Evolutionary conservation across 92 coral and sea anemone species (phyloP).

Genomic region (Actinostola sp.): DNA sequence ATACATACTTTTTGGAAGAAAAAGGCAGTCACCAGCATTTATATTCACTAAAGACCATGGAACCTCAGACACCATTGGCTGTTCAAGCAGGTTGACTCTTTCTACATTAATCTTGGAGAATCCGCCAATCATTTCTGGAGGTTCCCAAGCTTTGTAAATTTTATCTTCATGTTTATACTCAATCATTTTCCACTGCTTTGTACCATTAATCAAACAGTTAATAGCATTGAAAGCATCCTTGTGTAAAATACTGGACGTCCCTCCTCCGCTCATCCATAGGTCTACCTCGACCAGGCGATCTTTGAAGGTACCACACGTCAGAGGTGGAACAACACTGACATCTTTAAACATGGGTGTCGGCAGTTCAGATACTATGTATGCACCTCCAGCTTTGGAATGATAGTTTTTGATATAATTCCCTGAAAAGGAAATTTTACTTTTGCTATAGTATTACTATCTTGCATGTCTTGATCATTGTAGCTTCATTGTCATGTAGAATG

Average conservation of each 20-base stretch:
- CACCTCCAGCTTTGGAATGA: slow-evolving; percentile 42
- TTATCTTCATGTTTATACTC: slow-evolving; percentile 85
- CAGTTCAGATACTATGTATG: slow-evolving; percentile 87
- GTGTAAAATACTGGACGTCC: slow-evolving; percentile 80
- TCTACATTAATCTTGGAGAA: slow-evolving; percentile 74
- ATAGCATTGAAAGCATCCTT: slow-evolving; percentile 97
- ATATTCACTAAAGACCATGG: slow-evolving; percentile 83
- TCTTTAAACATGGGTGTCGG: slow-evolving; percentile 93
- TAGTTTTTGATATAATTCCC: slow-evolving; percentile 69
- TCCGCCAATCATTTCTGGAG: slow-evolving; percentile 85
- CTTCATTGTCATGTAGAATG: too few species aligned
- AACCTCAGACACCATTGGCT: slow-evolving; percentile 80
- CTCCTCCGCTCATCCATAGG: slow-evolving; percentile 98
- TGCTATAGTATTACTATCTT: not conserved
- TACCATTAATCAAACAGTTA: slow-evolving; percentile 91
- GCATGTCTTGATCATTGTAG: too few species aligned
- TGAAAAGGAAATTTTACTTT: slow-evolving; percentile 22
- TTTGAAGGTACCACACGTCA: slow-evolving; percentile 83
- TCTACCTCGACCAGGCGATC: slow-evolving; percentile 89
- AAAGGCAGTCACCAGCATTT: slow-evolving; percentile 93
- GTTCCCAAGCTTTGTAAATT: slow-evolving; percentile 97
- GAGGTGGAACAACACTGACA: slow-evolving; percentile 78
- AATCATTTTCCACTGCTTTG: slow-evolving; percentile 94
- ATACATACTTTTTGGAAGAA: slow-evolving; percentile 92
- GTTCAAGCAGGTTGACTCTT: slow-evolving; percentile 71